Base-by-base conservation (phyloP, 2,113 vertebrate species). In the Oreocharis arfaki region DNA sequence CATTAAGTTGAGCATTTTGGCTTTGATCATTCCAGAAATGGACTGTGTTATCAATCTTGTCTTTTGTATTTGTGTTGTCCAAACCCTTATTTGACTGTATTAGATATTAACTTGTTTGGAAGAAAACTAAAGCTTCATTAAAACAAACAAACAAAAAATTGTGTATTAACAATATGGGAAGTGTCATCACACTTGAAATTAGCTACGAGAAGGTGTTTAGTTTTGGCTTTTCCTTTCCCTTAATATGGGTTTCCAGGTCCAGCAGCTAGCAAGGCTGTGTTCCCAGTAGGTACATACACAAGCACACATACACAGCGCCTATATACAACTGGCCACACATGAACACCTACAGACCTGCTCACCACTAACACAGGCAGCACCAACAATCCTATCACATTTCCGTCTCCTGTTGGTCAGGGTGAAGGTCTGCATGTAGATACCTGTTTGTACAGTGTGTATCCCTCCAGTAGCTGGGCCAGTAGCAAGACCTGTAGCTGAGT, bases 311-410 rank as follows among this genome's bases (percentile, higher is more conserved):
- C 8, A 19, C 28, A 35, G 8, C 15, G 22, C 14, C 17, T 42
- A 0, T 12, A 1, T 32, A 20, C 1, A 6, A 6, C 6, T 63
- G 39, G 24, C 32, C 18, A 49, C 10, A 39, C 16, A 27, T 16
- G 13, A 56, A 0, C 12, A 32, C 13, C 11, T 57, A 6, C 13
- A 49, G 33, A 7, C 7, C 2, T 55, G 39, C 17, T 76, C 17
- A 50, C 4, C 10, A 37, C 9, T 84, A 0, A 1, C 16, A 13
- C 6, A 23, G 26, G 11, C 17, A 42, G 15, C 18, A 39, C 27
- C 24, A 70, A 7, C 9, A 50, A 5, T 57, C 15, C 28, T 17
- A 11, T 37, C 6, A 28, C 1, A 0, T 32, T 87, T 81, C 15
- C 13, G 30, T 74, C 10, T 78, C 56, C 41, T 53, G 8, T 8